Conservation (phyloP, 2,888 invertebrate genomes). For the Eristalinus sepulchralis region DNA sequence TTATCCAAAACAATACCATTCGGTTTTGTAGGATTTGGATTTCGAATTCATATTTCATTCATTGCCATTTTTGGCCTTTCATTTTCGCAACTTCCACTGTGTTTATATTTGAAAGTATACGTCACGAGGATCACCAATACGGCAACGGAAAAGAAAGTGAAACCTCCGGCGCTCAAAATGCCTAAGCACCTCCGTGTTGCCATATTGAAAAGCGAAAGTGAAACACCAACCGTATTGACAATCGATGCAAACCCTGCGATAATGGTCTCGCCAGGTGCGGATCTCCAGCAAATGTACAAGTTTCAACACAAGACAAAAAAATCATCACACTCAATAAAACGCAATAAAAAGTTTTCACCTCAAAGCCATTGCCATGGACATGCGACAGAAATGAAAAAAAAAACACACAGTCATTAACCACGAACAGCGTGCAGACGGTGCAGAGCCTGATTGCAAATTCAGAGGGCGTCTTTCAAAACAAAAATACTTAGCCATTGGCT, state of each 20-base stretch:
- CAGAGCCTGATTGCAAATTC: conserved; percentile 60
- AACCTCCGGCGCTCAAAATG: conserved; percentile 35
- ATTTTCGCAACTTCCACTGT: not conserved
- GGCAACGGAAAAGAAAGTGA: conserved; percentile 60
- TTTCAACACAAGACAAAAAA: conserved; percentile 39
- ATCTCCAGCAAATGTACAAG: conserved; percentile 36
- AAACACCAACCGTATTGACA: conserved; percentile 52
- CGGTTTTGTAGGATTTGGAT: not conserved
- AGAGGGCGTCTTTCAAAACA: conserved; percentile 33
- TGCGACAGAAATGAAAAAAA: not conserved
- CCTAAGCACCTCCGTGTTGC: conserved; percentile 23
- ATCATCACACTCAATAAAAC: conserved; percentile 25
- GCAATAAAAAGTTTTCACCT: conserved; percentile 64
- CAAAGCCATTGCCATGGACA: conserved; percentile 54
- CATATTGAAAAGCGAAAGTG: conserved; percentile 68
- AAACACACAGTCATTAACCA: not conserved
- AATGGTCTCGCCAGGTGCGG: not conserved
- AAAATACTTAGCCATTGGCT: conserved; percentile 5
- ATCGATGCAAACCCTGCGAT: conserved; percentile 51
- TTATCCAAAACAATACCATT: too few relatives aligned
- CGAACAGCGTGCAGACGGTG: not conserved
- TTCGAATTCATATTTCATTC: not conserved
- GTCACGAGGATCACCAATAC: conserved; percentile 32
- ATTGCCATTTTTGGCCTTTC: not conserved
- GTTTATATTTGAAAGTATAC: too few relatives aligned